Evolutionary conservation across 2,888 invertebrate genomes (phyloP).

Genomic region (Tachystola acroxantha): DNA sequence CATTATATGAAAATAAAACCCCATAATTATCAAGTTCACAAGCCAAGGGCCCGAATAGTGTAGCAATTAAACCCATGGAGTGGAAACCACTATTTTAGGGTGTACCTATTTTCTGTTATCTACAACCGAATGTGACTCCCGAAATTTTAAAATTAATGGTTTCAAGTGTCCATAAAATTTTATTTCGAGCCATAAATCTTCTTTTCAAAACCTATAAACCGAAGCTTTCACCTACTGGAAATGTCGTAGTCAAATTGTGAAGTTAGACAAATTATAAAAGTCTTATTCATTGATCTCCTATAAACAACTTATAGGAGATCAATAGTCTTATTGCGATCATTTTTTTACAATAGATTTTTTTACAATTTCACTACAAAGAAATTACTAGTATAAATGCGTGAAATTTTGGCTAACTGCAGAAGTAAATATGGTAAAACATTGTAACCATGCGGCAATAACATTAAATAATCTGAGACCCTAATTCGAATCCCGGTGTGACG

Average conservation of each 20-base stretch:
- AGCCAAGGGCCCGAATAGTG: background rate
- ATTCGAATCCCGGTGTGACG: too few species aligned
- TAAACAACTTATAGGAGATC: too few species aligned
- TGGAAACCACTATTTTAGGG: conserved; percentile 1
- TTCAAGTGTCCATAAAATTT: conserved; percentile 2
- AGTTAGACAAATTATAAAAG: background rate
- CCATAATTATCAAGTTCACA: background rate
- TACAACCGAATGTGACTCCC: background rate
- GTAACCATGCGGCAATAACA: too few species aligned
- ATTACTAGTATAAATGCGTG: too few species aligned
- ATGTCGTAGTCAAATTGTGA: background rate
- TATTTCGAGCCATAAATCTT: conserved; percentile 5
- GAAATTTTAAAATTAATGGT: too few species aligned
- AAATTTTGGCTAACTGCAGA: too few species aligned
- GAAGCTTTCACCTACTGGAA: conserved; percentile 7
- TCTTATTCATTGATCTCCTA: too few species aligned
- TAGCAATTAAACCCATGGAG: conserved; percentile 2
- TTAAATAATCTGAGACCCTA: too few species aligned
- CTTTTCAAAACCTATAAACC: conserved; percentile 1
- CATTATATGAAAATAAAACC: background rate
- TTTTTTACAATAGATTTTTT: too few species aligned
- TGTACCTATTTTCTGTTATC: conserved; percentile 1
- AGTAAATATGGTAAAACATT: too few species aligned
- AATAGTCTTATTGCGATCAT: too few species aligned
- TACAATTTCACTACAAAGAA: too few species aligned